A percentile compares a stretch with the other conserved stretches of the same genome.
Conservation (phyloP, 1,140 invertebrate genomes). For the Pygmarrhopalites habei region DNA sequence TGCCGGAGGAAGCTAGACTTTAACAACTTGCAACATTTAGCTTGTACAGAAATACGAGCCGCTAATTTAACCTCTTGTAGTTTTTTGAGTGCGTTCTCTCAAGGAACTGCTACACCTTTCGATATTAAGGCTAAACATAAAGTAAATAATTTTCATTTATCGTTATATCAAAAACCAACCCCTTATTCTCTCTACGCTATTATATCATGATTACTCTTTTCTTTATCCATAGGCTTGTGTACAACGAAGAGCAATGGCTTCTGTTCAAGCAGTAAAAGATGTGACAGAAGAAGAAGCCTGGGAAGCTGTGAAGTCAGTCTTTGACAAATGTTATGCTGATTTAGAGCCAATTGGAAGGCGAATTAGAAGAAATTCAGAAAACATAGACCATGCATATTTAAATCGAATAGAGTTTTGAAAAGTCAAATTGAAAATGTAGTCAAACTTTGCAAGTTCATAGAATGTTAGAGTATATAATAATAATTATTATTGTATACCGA, state of each 20-base stretch:
- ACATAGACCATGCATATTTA: slow-evolving; percentile 67
- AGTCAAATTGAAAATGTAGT: too few species aligned
- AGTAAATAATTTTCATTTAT: too few species aligned
- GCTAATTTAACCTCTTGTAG: slow-evolving; percentile 89
- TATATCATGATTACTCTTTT: background rate
- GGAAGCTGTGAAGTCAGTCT: slow-evolving; percentile 75
- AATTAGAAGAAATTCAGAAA: slow-evolving; percentile 64
- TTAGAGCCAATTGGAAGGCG: slow-evolving; percentile 85
- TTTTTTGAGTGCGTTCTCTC: slow-evolving; percentile 66
- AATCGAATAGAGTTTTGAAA: too few species aligned
- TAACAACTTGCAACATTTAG: slow-evolving; percentile 82
- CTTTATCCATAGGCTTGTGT: slow-evolving; percentile 66
- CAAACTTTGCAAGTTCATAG: too few species aligned
- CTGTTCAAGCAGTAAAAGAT: slow-evolving; percentile 71
- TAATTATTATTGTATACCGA: too few species aligned
- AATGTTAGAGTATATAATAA: too few species aligned
- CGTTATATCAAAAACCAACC: too few species aligned
- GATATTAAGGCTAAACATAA: slow-evolving; percentile 65
- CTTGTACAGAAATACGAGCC: slow-evolving; percentile 88
- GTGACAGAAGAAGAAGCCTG: slow-evolving; percentile 63
- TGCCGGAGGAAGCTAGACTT: slow-evolving; percentile 84
- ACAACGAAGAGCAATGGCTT: slow-evolving; percentile 73
- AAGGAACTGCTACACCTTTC: slow-evolving; percentile 66
- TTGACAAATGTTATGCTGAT: slow-evolving; percentile 85
- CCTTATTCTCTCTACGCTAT: background rate